A percentile compares a stretch with the other conserved stretches of the same genome.
Conservation (phyloP, 2,888 invertebrate genomes). For the Plutella xylostella region DNA sequence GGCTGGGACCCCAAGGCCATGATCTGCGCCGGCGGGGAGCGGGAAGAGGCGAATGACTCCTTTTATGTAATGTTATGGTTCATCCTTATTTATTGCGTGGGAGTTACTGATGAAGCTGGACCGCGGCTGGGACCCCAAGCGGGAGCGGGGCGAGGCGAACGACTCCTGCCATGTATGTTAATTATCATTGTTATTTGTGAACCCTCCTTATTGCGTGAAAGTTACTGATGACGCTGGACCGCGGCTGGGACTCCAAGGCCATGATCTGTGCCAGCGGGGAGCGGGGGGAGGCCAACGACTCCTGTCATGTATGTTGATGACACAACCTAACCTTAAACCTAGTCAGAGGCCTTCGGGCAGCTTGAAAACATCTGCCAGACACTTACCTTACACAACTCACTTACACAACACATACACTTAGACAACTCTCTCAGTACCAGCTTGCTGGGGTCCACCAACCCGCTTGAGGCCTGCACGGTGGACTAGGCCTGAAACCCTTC, state of each 20-base stretch:
- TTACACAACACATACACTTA: no score
- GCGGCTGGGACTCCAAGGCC: conserved; percentile 7
- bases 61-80: conserved; percentile 9
- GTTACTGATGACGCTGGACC: no score
- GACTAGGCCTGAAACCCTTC: conserved; percentile 1
- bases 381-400: no score
- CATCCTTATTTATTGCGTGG: no score
- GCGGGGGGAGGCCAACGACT: background rate
- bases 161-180: conserved; percentile 12
- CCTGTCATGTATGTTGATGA: conserved; percentile 11
- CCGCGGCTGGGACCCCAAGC: conserved; percentile 9
- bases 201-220: no score
- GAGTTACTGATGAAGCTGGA: no score
- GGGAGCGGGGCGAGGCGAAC: no score
- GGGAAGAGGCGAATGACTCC: conserved; percentile 1
- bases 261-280: conserved; percentile 9
- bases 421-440: no score
- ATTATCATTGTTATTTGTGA: no score
- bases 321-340: background rate
- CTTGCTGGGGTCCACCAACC: no score
- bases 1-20: conserved; percentile 9
- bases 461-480: no score
- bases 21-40: conserved; percentile 7
- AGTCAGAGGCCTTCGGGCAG: conserved; percentile 6
- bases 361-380: no score